These are phyloP conservation scores for Murina feae DNA, from an alignment of 2,113 vertebrate genomes.

Conservation along the genomic window DNA sequence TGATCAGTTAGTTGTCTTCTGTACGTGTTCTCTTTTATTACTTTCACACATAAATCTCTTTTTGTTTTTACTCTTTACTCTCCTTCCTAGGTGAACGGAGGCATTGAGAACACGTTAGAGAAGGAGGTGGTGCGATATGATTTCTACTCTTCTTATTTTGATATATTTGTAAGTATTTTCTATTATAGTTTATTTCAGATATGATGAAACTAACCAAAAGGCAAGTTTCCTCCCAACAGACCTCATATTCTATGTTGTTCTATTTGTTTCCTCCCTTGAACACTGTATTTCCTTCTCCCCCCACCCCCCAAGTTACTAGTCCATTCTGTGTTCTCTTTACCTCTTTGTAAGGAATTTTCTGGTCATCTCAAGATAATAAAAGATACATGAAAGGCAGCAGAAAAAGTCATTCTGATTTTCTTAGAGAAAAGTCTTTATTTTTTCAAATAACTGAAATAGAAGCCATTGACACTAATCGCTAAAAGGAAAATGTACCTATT, in stretches of 20 bases:
- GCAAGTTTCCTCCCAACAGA: background rate
- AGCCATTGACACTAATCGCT: background rate
- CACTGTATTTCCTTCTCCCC: background rate
- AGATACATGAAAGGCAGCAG: background rate
- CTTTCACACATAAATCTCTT: background rate
- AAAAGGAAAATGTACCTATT: background rate
- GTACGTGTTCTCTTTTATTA: background rate
- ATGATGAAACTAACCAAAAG: background rate
- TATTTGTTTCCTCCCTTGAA: background rate
- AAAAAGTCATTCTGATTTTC: background rate
- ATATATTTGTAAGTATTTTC: slow-evolving; percentile 93
- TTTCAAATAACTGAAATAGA: background rate
- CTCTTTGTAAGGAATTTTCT: background rate
- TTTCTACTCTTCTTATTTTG: slow-evolving; percentile 95
- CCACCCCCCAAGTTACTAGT: background rate
- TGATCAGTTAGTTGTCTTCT: background rate
- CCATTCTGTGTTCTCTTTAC: background rate
- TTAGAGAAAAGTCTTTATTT: background rate
- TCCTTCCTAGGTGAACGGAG: slow-evolving; percentile 87
- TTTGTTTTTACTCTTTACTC: background rate
- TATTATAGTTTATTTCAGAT: background rate
- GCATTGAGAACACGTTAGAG: slow-evolving; percentile 87
- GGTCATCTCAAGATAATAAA: background rate
- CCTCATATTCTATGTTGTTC: fast-evolving
- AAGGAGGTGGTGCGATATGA: slow-evolving; percentile 93